Evolutionary conservation across 2,797 vertebrate species (phyloP), one percentile per base, ranked within the genome.

Genomic region (Rhinoraja longicauda): DNA sequence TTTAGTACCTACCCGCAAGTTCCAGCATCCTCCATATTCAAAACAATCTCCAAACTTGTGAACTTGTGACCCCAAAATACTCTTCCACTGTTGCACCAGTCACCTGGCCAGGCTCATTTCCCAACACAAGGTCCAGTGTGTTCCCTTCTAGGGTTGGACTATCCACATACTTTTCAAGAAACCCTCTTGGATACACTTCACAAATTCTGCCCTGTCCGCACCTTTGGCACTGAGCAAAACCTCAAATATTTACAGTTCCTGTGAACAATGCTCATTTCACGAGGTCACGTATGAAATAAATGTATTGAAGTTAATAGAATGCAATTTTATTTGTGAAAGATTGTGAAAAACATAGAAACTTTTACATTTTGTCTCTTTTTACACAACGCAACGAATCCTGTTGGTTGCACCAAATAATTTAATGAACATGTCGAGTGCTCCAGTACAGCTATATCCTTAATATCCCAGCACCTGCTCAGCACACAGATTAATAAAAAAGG

Each of bases 261-360:
- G 62, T 7, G 1, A 62, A 21, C 29, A 88, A 64, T 24, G 7
- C 32, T 67, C 17, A 36, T 67, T 88, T 67, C 67, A 88, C 9
- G 3, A 10, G 62, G 62, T 36, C 7, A 36, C 8, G 19, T 10
- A 8, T 67, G 62, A 88, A 64, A 67, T 36, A 17, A 88, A 88
- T 32, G n/a, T 32, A 88, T 64, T 88, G n/a, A 88, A 64, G n/a
- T 88, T 67, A n/a, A 88, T 64, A 88, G 62, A 88, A 88, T 67
- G 62, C 19, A 67, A 88, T 67, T 88, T 88, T 88, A 88, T 88
- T 88, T 88, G 84, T 86, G 84, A 88, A 88, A 88, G 84, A 88
- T 88, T 88, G 15, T 88, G 84, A 88, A 88, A 88, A 88, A 88
- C 84, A 88, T 67, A 88, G 62, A 88, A 86, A 86, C 86, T 29